Evolutionary conservation across 2,113 vertebrate species (phyloP), one percentile per base, ranked within the genome.

Genomic region (Dasypus novemcinctus): DNA sequence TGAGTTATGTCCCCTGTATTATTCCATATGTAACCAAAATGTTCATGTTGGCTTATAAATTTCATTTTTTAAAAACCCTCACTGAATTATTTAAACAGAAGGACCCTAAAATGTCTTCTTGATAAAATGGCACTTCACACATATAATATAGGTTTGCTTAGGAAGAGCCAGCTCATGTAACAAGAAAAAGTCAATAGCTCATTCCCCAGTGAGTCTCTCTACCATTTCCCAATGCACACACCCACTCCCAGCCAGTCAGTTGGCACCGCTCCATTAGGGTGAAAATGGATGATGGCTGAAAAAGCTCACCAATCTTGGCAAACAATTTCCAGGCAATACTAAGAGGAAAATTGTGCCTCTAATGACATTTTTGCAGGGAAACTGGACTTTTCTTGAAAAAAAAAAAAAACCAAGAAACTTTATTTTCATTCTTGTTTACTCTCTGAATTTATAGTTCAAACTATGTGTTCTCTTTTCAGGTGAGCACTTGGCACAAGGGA

Each of bases 401-500:
- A 10, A 81, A 74, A 83, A 3, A 13, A 85, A 72, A 21, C 18
- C 3, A 74, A 52, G 49, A 88, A 76, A 68, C 69, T 72, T 79
- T 96, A 78, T 94, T 87, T 20, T 79, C 84, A 36, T 96, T 84
- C n/a, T 87, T 31, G 69, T 33, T 96, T 46, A 17, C 46, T 96
- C 94, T 94, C 78, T 38, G 17, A 59, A 20, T 95, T 95, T 79
- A 91, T 59, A 89, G 69, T 97, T 81, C 61, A 90, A 96, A 97
- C 41, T n/a, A 0, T 49, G 13, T 97, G 95, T 98, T 97, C 74
- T 97, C 7, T 93, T 97, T 46, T 95, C 93, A 98, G 98, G 97
- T 91, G 98, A 98, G 46, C 96, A 96, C 27, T 96, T 95, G 20
- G 97, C 97, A 88, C 98, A 98, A 21, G 98, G 97, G 54, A 99